Percentiles rank a stretch among this genome's conserved stretches.
These are phyloP conservation scores for Paralichthys olivaceus DNA, from an alignment of 2,113 vertebrate species.

Conservation along the genomic window DNA sequence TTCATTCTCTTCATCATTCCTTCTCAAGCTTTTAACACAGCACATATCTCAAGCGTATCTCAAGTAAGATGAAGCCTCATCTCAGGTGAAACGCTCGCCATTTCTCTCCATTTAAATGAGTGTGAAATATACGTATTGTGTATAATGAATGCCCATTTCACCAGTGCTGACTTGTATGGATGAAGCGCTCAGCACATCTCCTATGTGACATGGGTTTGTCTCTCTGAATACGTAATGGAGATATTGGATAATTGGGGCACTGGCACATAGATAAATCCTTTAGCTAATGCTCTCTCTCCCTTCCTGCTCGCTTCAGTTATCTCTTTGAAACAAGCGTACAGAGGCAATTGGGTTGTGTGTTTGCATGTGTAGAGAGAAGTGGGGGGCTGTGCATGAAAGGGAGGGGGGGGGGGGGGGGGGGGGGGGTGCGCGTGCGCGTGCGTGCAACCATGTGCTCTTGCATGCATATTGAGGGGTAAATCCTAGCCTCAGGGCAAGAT, in stretches of 20 bases:
- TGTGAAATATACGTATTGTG: slow-evolving; percentile 56
- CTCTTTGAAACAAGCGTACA: slow-evolving; percentile 70
- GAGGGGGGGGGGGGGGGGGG: neutral
- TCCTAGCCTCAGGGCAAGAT: slow-evolving; percentile 69
- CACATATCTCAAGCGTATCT: neutral
- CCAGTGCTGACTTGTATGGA: slow-evolving; percentile 33
- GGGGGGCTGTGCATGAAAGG: slow-evolving; percentile 12
- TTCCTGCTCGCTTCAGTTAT: slow-evolving; percentile 65
- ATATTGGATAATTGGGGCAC: slow-evolving; percentile 77
- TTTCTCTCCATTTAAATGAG: slow-evolving; percentile 37
- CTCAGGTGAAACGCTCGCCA: neutral
- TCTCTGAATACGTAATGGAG: slow-evolving; percentile 72
- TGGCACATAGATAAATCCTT: slow-evolving; percentile 74
- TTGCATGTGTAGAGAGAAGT: neutral
- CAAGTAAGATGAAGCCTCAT: slow-evolving; percentile 5
- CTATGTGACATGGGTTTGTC: slow-evolving; percentile 47
- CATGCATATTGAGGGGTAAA: slow-evolving; percentile 68
- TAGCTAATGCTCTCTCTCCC: slow-evolving; percentile 47
- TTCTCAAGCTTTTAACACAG: slow-evolving; percentile 1
- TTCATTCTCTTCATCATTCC: neutral
- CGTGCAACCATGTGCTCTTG: slow-evolving; percentile 38
- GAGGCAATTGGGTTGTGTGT: slow-evolving; percentile 56
- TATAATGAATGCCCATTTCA: slow-evolving; percentile 49
- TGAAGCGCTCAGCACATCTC: slow-evolving; percentile 55
- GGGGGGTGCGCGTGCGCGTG: neutral